These are phyloP conservation scores for Bradypodion pumilum DNA, from an alignment of 2,797 vertebrate species.

Conservation along the genomic window DNA sequence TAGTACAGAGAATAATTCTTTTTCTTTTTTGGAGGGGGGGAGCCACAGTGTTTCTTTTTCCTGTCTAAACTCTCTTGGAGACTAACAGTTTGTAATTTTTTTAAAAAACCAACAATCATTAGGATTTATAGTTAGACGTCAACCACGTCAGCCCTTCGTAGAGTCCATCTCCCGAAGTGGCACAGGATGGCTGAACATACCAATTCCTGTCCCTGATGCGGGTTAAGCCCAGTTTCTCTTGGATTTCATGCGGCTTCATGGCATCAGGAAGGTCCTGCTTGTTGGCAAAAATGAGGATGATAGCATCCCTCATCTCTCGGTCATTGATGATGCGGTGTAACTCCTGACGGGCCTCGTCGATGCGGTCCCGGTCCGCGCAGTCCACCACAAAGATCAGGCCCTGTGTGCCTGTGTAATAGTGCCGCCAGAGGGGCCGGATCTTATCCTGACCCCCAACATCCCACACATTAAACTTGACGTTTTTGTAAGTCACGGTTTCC, in stretches of 20 bases:
- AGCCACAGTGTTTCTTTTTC: conserved; percentile 72
- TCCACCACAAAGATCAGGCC: conserved; percentile 99
- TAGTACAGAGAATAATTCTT: conserved; percentile 67
- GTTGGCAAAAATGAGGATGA: conserved; percentile 99
- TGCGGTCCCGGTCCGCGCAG: conserved; percentile 98
- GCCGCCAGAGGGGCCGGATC: conserved; percentile 98
- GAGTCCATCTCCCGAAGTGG: conserved; percentile 97
- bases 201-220: conserved; percentile 99
- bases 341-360: conserved; percentile 97
- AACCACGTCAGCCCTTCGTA: conserved; percentile 99
- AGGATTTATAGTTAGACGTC: conserved; percentile 99
- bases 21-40: conserved; percentile 85
- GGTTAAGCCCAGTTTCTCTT: conserved; percentile 99
- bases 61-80: conserved; percentile 64
- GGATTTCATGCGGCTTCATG: conserved; percentile 99
- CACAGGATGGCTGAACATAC: conserved; percentile 99
- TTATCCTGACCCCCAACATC: conserved; percentile 99
- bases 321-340: conserved; percentile 99
- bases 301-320: conserved; percentile 99
- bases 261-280: conserved; percentile 99
- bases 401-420: conserved; percentile 99
- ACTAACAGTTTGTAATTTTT: conserved; percentile 71
- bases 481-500: conserved; percentile 99
- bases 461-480: conserved; percentile 99
- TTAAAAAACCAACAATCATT: conserved; percentile 86